Evolutionary conservation across 2,797 vertebrate species (phyloP).

Genomic region (Sebastes trivittatus): DNA sequence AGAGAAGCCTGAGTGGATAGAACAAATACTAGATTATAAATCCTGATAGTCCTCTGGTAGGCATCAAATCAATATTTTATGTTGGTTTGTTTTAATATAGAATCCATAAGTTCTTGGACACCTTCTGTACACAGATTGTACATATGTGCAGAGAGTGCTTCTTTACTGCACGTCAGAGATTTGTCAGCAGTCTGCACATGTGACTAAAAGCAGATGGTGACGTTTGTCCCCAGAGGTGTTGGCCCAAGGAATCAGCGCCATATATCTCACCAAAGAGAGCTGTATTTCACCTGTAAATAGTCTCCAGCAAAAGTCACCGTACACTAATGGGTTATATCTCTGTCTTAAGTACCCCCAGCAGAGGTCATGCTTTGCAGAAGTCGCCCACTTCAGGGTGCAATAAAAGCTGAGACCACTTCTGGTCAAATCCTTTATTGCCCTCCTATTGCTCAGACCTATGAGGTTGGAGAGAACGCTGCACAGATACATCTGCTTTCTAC

Average conservation of each 20-base stretch:
- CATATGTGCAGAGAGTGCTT: neutral
- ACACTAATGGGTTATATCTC: slow-evolving; percentile 14
- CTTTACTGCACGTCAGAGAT: neutral
- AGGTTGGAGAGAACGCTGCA: neutral
- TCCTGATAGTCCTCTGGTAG: neutral
- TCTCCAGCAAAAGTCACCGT: neutral
- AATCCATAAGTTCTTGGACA: neutral
- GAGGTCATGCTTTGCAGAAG: slow-evolving; percentile 14
- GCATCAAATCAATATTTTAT: neutral
- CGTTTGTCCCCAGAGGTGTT: neutral
- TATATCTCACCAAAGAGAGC: neutral
- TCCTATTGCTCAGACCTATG: neutral
- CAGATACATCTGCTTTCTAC: neutral
- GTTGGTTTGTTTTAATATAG: neutral
- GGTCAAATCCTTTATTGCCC: slow-evolving; percentile 25
- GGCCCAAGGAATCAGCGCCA: neutral
- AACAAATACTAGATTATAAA: neutral
- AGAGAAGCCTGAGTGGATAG: neutral
- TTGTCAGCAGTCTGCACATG: neutral
- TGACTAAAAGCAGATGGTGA: neutral
- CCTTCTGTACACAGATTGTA: neutral
- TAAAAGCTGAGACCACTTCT: slow-evolving; percentile 30
- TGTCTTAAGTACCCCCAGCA: slow-evolving; percentile 7
- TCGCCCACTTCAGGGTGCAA: slow-evolving; percentile 24
- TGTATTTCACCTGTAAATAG: slow-evolving; percentile 17